Evolutionary conservation across 2,888 invertebrate genomes (phyloP), one percentile per base, ranked within the genome.

Genomic region (Hyppa rectilinea): DNA sequence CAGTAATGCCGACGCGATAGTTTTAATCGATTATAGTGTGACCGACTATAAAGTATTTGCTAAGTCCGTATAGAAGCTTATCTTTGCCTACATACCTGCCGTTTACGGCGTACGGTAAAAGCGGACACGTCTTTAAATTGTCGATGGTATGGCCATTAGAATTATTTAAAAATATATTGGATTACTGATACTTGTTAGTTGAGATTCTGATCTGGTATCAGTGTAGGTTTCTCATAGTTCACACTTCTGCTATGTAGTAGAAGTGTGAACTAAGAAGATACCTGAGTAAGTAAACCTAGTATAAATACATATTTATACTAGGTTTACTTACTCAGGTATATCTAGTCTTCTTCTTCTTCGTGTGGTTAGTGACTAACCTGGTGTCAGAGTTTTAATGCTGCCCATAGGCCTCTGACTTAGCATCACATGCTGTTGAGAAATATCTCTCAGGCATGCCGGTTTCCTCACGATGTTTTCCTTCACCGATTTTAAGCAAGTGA

Each of bases 21-120:
- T 63, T 75, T 70, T 61, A 78, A 83, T 84, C 82, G 66, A 82
- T 83, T 83, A 71, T 34, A 70, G 71, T 75, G 79, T 75, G 67
- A 71, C 75, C 49, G 40, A 50, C 71, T 47, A 58, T 72, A 63
- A 53, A 78, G 53, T 80, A 83, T 71, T 62, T 55, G 61, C 36
- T 36, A 47, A 80, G 67, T 56, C 63, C 58, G 67, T 80, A 68
- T 70, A 67, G 67, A 45, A 65, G 45, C 65, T 75, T 68, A 71
- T 62, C 83, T 75, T 71, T 69, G 62, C 67, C 63, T 82, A 52
- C 65, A 72, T 68, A 72, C 60, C 10, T 50, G 63, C 70, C 64
- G 55, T 68, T 75, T 83, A 80, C 23, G 81, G 80, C 26, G 26
- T 47, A 59, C 50, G 29, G 80, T 82, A 79, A 82, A 82, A 82